Base-by-base conservation (phyloP, 2,113 vertebrate species). In the Colossoma macropomum region DNA sequence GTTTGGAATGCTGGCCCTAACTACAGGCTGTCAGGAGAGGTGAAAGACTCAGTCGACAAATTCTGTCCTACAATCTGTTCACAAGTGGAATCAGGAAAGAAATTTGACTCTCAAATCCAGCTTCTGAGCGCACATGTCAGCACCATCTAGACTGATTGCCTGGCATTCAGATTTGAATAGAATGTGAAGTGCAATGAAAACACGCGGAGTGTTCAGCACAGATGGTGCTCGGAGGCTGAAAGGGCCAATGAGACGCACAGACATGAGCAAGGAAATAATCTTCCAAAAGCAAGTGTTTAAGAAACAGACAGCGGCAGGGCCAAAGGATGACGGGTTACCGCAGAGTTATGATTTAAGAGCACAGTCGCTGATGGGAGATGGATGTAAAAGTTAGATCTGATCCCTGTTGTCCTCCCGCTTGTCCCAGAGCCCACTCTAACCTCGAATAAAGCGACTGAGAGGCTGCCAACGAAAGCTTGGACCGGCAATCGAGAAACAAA, bases 31-130 rank as follows among this genome's bases (percentile, higher is more conserved):
- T 25, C 52, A 85, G 80, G 52, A 60, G 12, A 69, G 23, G 32
- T 85, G 88, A 85, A 80, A 85, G 87, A 50, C 54, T 85, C 41
- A 45, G 41, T 11, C 89, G 79, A 89, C 89, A 88, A 88, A 90
- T 89, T 85, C 87, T 89, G 87, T 85, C 89, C 86, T 52, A 85
- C 86, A 92, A 91, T 93, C 87, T 90, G 92, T 92, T 93, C 91
- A 87, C 85, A 86, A 82, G 79, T 77, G 19, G 76, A 71, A 77
- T 76, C 70, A 50, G 84, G 80, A 87, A 87, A 87, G 79, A 50
- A 85, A 90, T 88, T 79, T 89, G 88, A 92, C 89, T 91, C 86
- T 84, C 86, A 92, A 88, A 92, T 93, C 86, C 88, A 69, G 66
- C 79, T 88, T 89, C 84, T 28, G 85, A 83, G 85, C 75, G 66